These are phyloP conservation scores for Ispidina picta DNA, from an alignment of 2,797 vertebrate species.

Conservation along the genomic window DNA sequence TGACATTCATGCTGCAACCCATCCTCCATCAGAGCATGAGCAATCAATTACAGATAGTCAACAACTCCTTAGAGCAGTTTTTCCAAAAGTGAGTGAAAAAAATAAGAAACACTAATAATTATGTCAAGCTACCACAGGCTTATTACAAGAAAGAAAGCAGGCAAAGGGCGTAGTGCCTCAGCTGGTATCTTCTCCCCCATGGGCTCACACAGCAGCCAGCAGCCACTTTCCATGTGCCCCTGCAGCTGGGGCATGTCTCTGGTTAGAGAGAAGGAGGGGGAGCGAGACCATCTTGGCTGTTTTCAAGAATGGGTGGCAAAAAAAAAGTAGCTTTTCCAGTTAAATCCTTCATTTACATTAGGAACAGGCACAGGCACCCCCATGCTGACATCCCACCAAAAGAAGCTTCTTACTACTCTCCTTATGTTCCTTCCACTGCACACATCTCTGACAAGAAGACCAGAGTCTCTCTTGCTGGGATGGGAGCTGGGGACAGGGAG, in stretches of 20 bases:
- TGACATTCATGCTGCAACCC: constrained; percentile 45
- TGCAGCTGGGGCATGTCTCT: fast-evolving
- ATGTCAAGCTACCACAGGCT: not conserved
- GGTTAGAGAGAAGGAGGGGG: not conserved
- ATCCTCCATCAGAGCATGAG: not conserved
- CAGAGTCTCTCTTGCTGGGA: not conserved
- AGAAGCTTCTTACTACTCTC: not conserved
- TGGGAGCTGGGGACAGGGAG: fast-evolving
- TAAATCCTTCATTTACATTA: not conserved
- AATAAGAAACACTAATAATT: not conserved
- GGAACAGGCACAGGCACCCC: not conserved
- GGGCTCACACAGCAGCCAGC: not conserved
- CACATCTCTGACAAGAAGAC: not conserved
- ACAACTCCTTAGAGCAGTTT: not conserved
- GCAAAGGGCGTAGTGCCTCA: not conserved
- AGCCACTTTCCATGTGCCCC: not conserved
- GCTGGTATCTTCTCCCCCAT: not conserved
- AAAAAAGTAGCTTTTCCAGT: not conserved
- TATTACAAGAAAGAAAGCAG: not conserved
- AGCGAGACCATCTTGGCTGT: not conserved
- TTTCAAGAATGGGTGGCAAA: not conserved
- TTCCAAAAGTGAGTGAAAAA: not conserved
- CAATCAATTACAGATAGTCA: constrained; percentile 16
- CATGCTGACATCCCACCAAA: not conserved
- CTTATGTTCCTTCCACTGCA: not conserved